A percentile compares a stretch with the other conserved stretches of the same genome.
Conservation (phyloP, 2,888 invertebrate genomes). For the Clistopyga incitator region DNA sequence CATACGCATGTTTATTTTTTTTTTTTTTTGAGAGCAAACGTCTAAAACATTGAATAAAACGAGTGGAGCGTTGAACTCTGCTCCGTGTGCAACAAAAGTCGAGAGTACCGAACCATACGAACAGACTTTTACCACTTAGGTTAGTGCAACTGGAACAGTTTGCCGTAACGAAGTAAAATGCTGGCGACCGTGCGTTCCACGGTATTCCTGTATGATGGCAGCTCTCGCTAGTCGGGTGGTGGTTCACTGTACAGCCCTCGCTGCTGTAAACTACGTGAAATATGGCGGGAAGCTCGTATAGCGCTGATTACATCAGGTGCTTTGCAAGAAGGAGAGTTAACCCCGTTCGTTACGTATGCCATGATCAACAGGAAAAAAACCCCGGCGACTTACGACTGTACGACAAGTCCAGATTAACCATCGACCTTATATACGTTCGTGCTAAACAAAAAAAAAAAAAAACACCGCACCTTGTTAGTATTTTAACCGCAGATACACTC, state of each 20-base stretch:
- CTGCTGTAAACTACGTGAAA: slow-evolving; percentile 80
- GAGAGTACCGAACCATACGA: slow-evolving; percentile 66
- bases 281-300: slow-evolving; percentile 72
- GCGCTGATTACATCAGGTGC: slow-evolving; percentile 76
- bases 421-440: slow-evolving; percentile 14
- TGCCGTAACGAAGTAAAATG: slow-evolving; percentile 75
- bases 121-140: slow-evolving; percentile 76
- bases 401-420: slow-evolving; percentile 24
- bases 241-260: slow-evolving; percentile 63
- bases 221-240: slow-evolving; percentile 35
- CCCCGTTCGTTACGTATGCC: slow-evolving; percentile 64
- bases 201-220: slow-evolving; percentile 33
- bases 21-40: background rate
- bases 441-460: slow-evolving; percentile 48
- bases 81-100: slow-evolving; percentile 35
- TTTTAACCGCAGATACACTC: no score
- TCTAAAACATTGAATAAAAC: slow-evolving; percentile 41
- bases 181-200: slow-evolving; percentile 27
- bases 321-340: slow-evolving; percentile 74
- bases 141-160: slow-evolving; percentile 70
- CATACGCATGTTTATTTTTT: background rate
- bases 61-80: slow-evolving; percentile 71
- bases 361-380: slow-evolving; percentile 20
- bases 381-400: slow-evolving; percentile 21
- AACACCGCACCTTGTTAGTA: no score